phyloP scores from a whole-genome alignment of 2,888 invertebrate species.

The Noctua fimbriata region DNA sequence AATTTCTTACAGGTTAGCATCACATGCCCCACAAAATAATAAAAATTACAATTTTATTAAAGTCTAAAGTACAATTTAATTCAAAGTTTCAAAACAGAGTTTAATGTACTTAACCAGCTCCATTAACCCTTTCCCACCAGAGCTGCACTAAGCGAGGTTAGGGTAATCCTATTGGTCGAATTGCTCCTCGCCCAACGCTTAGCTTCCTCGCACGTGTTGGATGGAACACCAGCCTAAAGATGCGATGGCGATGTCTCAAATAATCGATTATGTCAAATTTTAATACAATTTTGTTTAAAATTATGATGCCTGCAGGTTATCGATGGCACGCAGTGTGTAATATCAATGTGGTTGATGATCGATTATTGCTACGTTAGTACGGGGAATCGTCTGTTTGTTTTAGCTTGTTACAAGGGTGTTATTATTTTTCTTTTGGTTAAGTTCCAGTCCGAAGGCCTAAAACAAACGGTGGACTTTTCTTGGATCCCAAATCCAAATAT shows the following conservation, averaged over 20 bases:
- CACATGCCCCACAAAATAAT: no score
- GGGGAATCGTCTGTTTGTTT: conserved; percentile 52
- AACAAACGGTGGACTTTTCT: no score
- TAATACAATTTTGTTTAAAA: conserved; percentile 72
- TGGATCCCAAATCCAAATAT: no score
- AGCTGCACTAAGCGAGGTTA: background rate
- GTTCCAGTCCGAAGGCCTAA: no score
- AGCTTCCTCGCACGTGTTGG: no score
- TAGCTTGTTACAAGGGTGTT: conserved; percentile 11
- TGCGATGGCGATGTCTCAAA: conserved; percentile 63
- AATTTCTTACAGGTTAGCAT: no score
- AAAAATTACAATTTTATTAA: no score
- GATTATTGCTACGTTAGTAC: conserved; percentile 55
- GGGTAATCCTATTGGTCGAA: background rate
- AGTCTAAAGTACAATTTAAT: no score
- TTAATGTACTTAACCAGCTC: no score
- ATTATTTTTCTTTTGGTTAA: conserved; percentile 26
- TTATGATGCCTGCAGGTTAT: conserved; percentile 63
- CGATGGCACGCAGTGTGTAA: conserved; percentile 54
- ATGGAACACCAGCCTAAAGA: conserved; percentile 53
- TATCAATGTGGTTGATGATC: conserved; percentile 64
- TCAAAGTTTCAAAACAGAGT: no score
- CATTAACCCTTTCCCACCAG: background rate
- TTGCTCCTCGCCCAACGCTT: background rate
- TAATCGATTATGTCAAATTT: conserved; percentile 77